These are phyloP conservation scores for Orchestes rusci DNA, from an alignment of 2,888 invertebrate species.

Conservation along the genomic window DNA sequence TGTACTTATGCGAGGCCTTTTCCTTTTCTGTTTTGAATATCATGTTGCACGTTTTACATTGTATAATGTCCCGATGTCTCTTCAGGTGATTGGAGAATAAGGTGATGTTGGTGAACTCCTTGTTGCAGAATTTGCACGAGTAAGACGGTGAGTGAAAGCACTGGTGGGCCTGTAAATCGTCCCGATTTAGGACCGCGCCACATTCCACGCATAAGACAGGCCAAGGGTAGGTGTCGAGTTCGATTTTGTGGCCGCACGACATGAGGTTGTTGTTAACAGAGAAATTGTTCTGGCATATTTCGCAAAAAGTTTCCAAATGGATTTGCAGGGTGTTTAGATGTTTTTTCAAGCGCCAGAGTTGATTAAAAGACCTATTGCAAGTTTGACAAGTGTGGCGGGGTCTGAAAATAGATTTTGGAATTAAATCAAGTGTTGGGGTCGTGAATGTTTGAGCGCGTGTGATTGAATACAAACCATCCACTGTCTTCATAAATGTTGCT, in stretches of 20 bases:
- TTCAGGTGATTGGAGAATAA: slow-evolving; percentile 12
- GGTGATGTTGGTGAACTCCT: slow-evolving; percentile 13
- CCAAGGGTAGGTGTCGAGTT: too few species aligned
- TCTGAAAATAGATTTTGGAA: too few species aligned
- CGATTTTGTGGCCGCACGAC: slow-evolving; percentile 7
- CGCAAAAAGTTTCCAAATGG: slow-evolving; percentile 6
- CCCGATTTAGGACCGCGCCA: too few species aligned
- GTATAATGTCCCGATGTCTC: slow-evolving; percentile 12
- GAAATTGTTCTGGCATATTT: slow-evolving; percentile 4
- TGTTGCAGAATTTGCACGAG: slow-evolving; percentile 13
- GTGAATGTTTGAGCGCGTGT: too few species aligned
- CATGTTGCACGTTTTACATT: slow-evolving; percentile 33
- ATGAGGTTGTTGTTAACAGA: not conserved
- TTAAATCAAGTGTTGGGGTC: too few species aligned
- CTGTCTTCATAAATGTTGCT: too few species aligned
- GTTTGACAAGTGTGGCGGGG: too few species aligned
- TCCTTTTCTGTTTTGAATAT: slow-evolving; percentile 30
- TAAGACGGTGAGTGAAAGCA: slow-evolving; percentile 16
- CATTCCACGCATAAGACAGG: too few species aligned
- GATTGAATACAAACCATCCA: too few species aligned
- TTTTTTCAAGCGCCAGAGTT: slow-evolving; percentile 7
- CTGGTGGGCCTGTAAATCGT: too few species aligned
- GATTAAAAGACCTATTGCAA: slow-evolving; percentile 12
- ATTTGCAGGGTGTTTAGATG: slow-evolving; percentile 11
- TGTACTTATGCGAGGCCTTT: slow-evolving; percentile 29